Base-by-base conservation (phyloP, 2,797 vertebrate genomes). In the Merluccius polli region DNA sequence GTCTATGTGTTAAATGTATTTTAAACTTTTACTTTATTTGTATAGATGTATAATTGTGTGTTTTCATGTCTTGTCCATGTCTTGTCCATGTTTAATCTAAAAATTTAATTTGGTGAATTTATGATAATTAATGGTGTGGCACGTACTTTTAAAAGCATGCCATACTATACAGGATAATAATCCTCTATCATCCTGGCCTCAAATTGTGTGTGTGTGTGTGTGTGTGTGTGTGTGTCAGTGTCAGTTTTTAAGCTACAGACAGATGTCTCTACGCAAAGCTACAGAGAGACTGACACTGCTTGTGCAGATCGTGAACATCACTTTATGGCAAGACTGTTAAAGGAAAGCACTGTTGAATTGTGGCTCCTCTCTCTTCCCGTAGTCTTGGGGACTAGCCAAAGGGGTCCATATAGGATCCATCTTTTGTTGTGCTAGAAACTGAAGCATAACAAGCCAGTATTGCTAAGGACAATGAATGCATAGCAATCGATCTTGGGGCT, bases 151-250 rank as follows among this genome's bases (percentile, higher is more conserved):
- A 65, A 65, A n/a, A 65, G 59, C 59, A 65, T 65, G 59, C 59
- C 59, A 59, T 59, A 13, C 59, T 65, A 12, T 2, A 65, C 59
- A 65, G 59, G 59, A 65, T 65, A 29, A 65, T 6, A 65, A 65
- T 29, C 59, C 59, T 27, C 59, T 65, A 27, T 27, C 12, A 65
- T 65, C 59, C 24, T 65, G 24, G 59, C 44, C 15, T 24, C n/a
- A 24, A 24, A 16, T 30, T 63, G 59, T 63, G 59, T 63, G 48
- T 59, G 48, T 24, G 48, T 59, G 71, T 72, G 71, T 44, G 32
- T 75, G 77, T 71, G 74, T 74, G 44, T 74, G 73, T 70, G 30
- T 31, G 70, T 69, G 27, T 59, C 21, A 10, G 52, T 59, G 52
- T 59, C n/a, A 4, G 59, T 12, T 2, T n/a, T 3, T 2, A 10